Percentiles rank a stretch among this genome's conserved stretches.
phyloP scores from a whole-genome alignment of 2,888 invertebrate species.

The Eilema depressum region DNA sequence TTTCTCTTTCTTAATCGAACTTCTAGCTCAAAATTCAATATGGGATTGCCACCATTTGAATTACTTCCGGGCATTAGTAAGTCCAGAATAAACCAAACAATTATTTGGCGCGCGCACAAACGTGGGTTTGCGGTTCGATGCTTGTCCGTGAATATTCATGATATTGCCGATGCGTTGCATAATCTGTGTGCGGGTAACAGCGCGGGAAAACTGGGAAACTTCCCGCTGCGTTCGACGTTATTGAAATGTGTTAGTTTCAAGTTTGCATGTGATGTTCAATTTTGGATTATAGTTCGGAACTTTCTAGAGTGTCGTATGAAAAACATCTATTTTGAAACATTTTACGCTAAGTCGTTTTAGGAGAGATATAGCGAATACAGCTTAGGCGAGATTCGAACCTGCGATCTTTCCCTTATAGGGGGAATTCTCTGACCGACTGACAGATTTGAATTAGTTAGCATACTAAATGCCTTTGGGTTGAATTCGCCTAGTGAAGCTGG shows the following conservation, averaged over 20 bases:
- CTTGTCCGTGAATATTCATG: slow-evolving; percentile 33
- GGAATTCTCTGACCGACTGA: too few species aligned
- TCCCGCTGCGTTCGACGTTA: slow-evolving; percentile 3
- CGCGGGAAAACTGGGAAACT: not conserved
- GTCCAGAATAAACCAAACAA: not conserved
- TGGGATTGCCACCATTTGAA: too few species aligned
- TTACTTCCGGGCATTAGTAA: not conserved
- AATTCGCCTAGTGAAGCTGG: too few species aligned
- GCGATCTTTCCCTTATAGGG: too few species aligned
- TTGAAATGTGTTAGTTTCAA: not conserved
- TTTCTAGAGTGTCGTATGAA: not conserved
- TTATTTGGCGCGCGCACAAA: slow-evolving; percentile 5
- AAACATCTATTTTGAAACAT: not conserved
- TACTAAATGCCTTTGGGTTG: too few species aligned
- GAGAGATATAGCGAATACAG: too few species aligned
- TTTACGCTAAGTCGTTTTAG: too few species aligned
- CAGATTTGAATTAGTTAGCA: too few species aligned
- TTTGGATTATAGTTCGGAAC: not conserved
- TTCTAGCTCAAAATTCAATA: not conserved
- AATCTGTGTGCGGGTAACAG: slow-evolving; percentile 23
- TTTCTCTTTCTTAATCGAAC: too few species aligned
- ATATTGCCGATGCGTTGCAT: slow-evolving; percentile 23
- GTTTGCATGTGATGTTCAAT: not conserved
- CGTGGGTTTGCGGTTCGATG: slow-evolving; percentile 2
- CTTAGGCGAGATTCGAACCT: too few species aligned